A percentile compares a stretch with the other conserved stretches of the same genome.
phyloP scores from a whole-genome alignment of 2,113 vertebrate genomes.

The Jaculus jaculus region DNA sequence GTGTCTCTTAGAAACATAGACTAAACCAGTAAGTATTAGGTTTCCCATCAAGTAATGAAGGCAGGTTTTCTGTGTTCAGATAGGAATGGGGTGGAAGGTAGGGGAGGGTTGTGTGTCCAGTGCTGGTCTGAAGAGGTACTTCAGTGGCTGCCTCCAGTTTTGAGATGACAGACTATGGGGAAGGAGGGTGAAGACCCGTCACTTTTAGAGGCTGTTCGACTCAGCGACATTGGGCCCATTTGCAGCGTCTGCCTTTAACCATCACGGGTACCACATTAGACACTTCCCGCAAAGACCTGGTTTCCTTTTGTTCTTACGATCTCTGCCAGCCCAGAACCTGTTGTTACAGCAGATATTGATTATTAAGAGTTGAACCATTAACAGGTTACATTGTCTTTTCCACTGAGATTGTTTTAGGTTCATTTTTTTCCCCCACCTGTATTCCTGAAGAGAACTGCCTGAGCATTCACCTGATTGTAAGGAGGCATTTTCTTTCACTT shows the following conservation, averaged over 20 bases:
- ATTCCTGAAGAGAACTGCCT: neutral
- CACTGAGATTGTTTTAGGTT: neutral
- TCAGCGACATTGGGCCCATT: neutral
- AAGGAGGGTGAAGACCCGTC: no score
- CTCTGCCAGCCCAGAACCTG: neutral
- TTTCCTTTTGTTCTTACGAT: neutral
- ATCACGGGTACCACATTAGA: neutral
- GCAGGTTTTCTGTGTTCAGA: neutral
- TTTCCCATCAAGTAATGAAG: neutral
- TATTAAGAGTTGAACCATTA: neutral
- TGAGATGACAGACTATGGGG: neutral
- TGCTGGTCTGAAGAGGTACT: neutral
- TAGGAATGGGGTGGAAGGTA: neutral
- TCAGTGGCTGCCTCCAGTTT: neutral
- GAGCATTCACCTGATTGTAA: neutral
- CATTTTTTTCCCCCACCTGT: neutral
- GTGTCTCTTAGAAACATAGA: neutral
- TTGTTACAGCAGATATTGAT: neutral
- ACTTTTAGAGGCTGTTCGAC: neutral
- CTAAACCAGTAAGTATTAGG: neutral
- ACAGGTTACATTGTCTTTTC: slow-evolving; percentile 3
- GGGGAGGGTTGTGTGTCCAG: neutral
- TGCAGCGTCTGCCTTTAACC: neutral
- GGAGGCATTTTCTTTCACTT: neutral
- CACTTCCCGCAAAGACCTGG: neutral